Evolutionary conservation across 2,797 vertebrate genomes (phyloP).

Genomic region (Hipposideros larvatus): DNA sequence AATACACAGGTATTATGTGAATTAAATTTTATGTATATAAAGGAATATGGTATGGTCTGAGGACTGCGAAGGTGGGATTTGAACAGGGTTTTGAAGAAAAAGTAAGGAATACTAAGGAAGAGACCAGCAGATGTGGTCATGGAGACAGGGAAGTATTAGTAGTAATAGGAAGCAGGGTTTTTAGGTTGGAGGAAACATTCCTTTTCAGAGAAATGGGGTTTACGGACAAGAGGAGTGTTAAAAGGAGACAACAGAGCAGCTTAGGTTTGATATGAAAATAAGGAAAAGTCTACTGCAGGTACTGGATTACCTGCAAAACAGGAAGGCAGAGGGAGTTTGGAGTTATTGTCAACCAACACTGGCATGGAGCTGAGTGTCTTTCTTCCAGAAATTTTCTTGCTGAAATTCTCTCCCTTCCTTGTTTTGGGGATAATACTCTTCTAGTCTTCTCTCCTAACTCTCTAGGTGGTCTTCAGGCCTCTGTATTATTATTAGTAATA

Average conservation of each 20-base stretch:
- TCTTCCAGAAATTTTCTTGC: slow-evolving; percentile 50
- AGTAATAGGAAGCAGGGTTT: neutral
- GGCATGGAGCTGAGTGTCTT: neutral
- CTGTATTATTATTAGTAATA: slow-evolving; percentile 53
- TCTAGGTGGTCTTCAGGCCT: slow-evolving; percentile 22
- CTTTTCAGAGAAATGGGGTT: slow-evolving; percentile 23
- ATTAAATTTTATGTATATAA: neutral
- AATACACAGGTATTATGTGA: neutral
- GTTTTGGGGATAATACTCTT: neutral
- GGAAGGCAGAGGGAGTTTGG: neutral
- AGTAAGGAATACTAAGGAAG: neutral
- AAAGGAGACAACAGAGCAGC: neutral
- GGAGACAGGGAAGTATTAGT: neutral
- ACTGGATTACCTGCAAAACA: neutral
- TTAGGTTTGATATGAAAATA: neutral
- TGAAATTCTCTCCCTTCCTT: slow-evolving; percentile 16
- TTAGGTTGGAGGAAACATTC: neutral
- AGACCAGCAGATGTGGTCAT: neutral
- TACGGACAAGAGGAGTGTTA: neutral
- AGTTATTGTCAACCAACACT: neutral
- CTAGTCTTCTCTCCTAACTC: neutral
- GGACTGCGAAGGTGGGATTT: neutral
- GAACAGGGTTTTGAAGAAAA: neutral
- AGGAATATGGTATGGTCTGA: neutral
- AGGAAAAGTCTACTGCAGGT: neutral